Conservation (phyloP, 2,113 vertebrate species). For the Eptesicus fuscus region DNA sequence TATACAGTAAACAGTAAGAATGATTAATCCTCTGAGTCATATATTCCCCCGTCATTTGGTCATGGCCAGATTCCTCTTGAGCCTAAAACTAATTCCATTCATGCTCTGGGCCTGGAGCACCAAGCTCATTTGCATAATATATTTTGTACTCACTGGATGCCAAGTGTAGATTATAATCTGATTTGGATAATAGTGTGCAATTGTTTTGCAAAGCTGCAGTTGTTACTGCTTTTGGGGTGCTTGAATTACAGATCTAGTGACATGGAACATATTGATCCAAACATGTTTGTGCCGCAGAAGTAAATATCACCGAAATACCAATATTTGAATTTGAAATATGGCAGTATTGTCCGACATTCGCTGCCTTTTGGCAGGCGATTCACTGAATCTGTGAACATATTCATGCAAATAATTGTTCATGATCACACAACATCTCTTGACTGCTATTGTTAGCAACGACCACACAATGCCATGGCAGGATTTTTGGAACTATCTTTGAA, state of each 20-base stretch:
- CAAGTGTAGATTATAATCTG: constrained; percentile 49
- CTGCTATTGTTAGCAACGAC: constrained; percentile 37
- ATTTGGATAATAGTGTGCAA: constrained; percentile 29
- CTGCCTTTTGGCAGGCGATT: constrained; percentile 50
- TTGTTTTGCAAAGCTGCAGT: constrained; percentile 40
- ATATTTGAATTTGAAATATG: constrained; percentile 65
- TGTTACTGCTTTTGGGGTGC: constrained; percentile 25
- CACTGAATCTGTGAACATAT: constrained; percentile 27
- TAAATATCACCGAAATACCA: constrained; percentile 53
- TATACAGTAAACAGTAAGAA: not conserved
- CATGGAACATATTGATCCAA: constrained; percentile 45
- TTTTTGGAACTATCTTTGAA: constrained; percentile 28
- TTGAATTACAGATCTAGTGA: constrained; percentile 22
- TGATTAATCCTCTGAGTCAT: not conserved
- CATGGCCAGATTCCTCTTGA: constrained; percentile 29
- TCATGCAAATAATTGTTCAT: constrained; percentile 47
- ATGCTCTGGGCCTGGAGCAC: constrained; percentile 10
- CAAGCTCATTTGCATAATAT: constrained; percentile 44
- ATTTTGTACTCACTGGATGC: constrained; percentile 46
- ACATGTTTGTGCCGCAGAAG: constrained; percentile 29
- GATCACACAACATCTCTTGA: constrained; percentile 45
- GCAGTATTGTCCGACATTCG: constrained; percentile 17
- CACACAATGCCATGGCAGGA: not conserved
- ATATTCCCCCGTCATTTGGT: not conserved
- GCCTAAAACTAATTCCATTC: constrained; percentile 49